These are phyloP conservation scores for Arbacia lixula DNA, from an alignment of 53 echinoderm and acorn worm species.

Conservation along the genomic window DNA sequence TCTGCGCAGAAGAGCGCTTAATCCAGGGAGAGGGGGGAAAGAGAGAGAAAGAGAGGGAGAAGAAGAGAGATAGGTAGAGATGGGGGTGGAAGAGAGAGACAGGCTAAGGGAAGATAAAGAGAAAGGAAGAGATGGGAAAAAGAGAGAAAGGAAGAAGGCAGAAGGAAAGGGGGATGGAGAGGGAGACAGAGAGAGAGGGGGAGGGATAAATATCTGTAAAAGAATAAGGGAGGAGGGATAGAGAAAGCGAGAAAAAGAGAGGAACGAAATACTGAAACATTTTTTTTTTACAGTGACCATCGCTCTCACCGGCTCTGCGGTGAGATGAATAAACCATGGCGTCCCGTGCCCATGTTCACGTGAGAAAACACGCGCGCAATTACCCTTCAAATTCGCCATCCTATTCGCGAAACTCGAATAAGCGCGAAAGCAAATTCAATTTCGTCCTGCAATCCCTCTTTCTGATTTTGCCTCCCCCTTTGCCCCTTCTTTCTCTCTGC, in stretches of 20 bases:
- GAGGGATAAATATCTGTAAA: too few relatives aligned
- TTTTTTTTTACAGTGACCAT: too few relatives aligned
- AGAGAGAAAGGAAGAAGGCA: background rate
- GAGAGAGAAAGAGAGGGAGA: too few relatives aligned
- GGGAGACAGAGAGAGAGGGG: background rate
- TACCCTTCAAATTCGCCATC: constrained; percentile 6
- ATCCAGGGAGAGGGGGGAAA: too few relatives aligned
- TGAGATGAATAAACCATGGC: constrained; percentile 23
- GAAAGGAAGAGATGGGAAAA: background rate
- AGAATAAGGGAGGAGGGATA: background rate
- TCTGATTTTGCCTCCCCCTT: background rate
- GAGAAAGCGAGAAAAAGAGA: background rate
- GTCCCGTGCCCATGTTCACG: background rate
- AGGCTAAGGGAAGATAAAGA: background rate
- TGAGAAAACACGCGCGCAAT: constrained; percentile 15
- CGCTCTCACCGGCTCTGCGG: background rate
- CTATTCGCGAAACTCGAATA: constrained; percentile 1
- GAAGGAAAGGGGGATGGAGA: background rate
- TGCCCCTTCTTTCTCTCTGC: background rate
- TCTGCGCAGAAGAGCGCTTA: too few relatives aligned
- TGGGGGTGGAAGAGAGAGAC: background rate
- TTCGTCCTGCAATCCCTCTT: background rate
- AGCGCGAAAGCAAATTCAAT: constrained; percentile 14
- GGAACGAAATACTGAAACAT: background rate
- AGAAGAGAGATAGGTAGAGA: too few relatives aligned